Percentiles rank a stretch among this genome's conserved stretches.
phyloP scores from a whole-genome alignment of 2,888 invertebrate genomes.

The Eudasyphora cyanicolor region DNA sequence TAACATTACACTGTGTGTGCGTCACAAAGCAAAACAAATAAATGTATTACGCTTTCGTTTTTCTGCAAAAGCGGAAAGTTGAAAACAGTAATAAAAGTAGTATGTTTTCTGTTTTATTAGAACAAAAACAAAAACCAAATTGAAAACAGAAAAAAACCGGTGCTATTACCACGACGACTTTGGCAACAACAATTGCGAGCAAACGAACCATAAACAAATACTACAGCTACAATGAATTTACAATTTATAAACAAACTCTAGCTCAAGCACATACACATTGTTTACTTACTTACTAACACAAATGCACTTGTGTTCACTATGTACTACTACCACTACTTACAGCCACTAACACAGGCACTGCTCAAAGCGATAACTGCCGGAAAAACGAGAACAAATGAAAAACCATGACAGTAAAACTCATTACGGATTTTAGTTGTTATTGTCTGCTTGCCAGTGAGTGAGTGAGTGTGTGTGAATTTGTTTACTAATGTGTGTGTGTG shows the following conservation, averaged over 20 bases:
- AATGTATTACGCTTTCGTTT: slow-evolving; percentile 17
- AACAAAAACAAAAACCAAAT: too few species aligned
- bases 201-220: slow-evolving; percentile 16
- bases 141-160: too few species aligned
- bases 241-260: slow-evolving; percentile 14
- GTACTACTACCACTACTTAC: too few species aligned
- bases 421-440: slow-evolving; percentile 68
- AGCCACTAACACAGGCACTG: background rate
- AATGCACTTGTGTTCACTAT: slow-evolving; percentile 5
- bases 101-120: slow-evolving; percentile 13
- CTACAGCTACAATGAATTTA: slow-evolving; percentile 17
- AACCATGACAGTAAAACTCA: slow-evolving; percentile 73
- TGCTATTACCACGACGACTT: slow-evolving; percentile 27
- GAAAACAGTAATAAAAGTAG: slow-evolving; percentile 26
- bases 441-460: slow-evolving; percentile 3
- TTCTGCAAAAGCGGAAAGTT: background rate
- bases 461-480: background rate
- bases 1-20: background rate
- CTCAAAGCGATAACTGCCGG: slow-evolving; percentile 17
- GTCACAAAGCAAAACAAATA: slow-evolving; percentile 12
- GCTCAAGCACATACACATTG: slow-evolving; percentile 22
- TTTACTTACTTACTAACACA: background rate
- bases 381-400: slow-evolving; percentile 16
- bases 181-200: slow-evolving; percentile 23
- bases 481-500: background rate